phyloP scores from a whole-genome alignment of 2,797 vertebrate genomes.

The Cheirogaleus major region DNA sequence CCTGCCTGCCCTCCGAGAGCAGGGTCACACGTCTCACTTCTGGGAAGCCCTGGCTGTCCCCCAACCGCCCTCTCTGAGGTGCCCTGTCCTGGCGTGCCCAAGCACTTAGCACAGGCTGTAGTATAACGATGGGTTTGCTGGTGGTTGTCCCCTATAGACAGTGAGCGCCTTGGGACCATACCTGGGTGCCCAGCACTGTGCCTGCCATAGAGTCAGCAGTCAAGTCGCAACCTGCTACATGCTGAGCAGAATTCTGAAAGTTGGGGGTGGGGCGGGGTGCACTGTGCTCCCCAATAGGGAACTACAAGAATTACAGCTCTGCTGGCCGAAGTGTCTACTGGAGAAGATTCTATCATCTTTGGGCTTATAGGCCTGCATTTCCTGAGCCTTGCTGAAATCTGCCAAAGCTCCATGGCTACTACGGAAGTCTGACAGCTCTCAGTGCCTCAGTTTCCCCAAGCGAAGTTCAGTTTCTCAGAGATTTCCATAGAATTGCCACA shows the following conservation, averaged over 20 bases:
- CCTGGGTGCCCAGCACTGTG: not conserved
- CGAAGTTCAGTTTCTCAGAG: not conserved
- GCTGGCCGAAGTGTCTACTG: not conserved
- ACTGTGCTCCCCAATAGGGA: not conserved
- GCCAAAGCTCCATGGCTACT: accelerated
- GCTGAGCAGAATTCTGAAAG: not conserved
- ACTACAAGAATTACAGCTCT: not conserved
- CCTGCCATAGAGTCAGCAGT: not conserved
- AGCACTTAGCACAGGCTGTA: accelerated
- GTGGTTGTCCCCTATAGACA: accelerated
- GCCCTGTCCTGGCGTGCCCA: not conserved
- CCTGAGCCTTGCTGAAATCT: not conserved
- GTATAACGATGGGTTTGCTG: not conserved
- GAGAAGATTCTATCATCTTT: not conserved
- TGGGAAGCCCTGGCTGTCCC: not conserved
- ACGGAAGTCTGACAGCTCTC: accelerated
- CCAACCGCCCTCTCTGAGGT: not conserved
- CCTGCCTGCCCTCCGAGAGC: not conserved
- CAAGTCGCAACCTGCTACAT: not conserved
- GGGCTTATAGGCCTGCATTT: not conserved
- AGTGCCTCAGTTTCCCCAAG: not conserved
- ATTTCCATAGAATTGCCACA: not conserved
- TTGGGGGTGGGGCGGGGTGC: not conserved
- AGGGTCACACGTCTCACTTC: not conserved
- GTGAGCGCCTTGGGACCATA: accelerated